These are phyloP conservation scores for Castor canadensis DNA, from an alignment of 2,113 vertebrate species.

Conservation along the genomic window DNA sequence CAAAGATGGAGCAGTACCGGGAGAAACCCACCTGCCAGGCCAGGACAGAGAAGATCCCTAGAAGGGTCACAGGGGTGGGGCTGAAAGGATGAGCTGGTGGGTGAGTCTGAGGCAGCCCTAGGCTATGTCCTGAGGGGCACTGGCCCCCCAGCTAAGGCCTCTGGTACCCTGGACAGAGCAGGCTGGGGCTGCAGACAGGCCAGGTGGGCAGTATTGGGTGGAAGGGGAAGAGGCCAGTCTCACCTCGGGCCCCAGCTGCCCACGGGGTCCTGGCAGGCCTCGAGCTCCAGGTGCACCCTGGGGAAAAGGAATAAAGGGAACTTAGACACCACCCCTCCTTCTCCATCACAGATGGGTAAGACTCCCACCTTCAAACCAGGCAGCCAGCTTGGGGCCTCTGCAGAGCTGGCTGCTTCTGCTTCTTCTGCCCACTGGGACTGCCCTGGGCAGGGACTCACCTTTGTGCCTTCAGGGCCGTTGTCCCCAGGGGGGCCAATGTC, in stretches of 20 bases:
- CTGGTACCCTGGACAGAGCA: background rate
- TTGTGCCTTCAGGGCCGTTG: slow-evolving; percentile 95
- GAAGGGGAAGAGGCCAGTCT: slow-evolving; percentile 57
- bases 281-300: slow-evolving; percentile 94
- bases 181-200: background rate
- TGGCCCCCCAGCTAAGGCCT: background rate
- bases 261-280: slow-evolving; percentile 95
- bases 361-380: background rate
- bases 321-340: slow-evolving; percentile 66
- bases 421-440: background rate
- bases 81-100: background rate
- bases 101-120: fast-evolving
- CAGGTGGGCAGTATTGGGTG: background rate
- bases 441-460: slow-evolving; percentile 86
- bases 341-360: background rate
- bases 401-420: background rate
- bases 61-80: background rate
- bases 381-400: background rate
- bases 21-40: background rate
- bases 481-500: slow-evolving; percentile 97
- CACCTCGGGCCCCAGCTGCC: slow-evolving; percentile 93
- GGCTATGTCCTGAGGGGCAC: background rate
- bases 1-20: fast-evolving
- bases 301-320: slow-evolving; percentile 70
- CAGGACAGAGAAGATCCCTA: background rate